Base-by-base conservation (phyloP, 1,140 invertebrate species). In the Himalopsyche phryganea region DNA sequence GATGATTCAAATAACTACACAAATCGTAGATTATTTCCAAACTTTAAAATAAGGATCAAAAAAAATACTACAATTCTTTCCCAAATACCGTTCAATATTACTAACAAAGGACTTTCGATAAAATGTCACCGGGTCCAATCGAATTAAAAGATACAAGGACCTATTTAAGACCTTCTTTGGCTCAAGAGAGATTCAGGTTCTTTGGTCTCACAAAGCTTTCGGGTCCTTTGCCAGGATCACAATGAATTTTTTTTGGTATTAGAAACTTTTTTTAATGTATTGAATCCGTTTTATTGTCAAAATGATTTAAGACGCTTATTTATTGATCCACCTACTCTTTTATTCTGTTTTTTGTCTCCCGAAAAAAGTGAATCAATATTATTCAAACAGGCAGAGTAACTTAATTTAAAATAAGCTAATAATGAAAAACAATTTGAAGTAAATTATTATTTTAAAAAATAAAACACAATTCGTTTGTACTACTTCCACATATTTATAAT, bases 291-390 rank as follows among this genome's bases (percentile, higher is more conserved):
- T 51, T 50, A 61, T 61, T 61, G 60, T 61, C 17, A 38, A 55
- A 35, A 61, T 61, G 60, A 61, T 61, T 61, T 61, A 61, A 58
- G 60, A 49, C 41, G 35, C 50, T 61, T 61, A 61, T 61, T 61
- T 61, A 61, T 61, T 49, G 49, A 35, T 61, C 45, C 60, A 57
- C 60, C 60, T 50, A 54, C 60, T 13, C 13, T 47, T 36, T 59
- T 47, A 36, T 44, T 58, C 15, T 40, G 28, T 15, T 55, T 48
- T 48, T 48, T 48, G 15, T 28, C 20, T 23, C 41, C 15, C 17
- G 17, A 9, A 11, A 14, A 18, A 18, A 41, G 17, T 28, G 23
- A 28, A 28, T 28, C 23, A 28, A 28, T 28, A 28, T 28, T 28
- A 28, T 5, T 28, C 2, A 4, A 36, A 17, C 14, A 50, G 18